Percentiles rank a stretch among this genome's conserved stretches.
Evolutionary conservation across 2,113 vertebrate species (phyloP).

Genomic region (Ophthalmolycus amberensis): DNA sequence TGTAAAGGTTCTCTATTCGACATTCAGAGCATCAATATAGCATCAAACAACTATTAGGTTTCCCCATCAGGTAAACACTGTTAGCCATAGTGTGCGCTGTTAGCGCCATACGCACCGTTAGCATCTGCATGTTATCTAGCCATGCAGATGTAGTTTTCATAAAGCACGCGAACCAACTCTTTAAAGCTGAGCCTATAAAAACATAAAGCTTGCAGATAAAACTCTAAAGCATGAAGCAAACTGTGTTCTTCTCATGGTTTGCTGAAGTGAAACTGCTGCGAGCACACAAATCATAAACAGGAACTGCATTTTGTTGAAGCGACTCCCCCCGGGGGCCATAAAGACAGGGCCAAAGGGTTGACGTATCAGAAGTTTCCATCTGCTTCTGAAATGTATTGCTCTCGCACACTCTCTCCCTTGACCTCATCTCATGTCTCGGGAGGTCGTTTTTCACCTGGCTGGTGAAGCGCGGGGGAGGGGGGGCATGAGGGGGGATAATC

Average conservation of each 20-base stretch:
- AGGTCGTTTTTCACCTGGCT: slow-evolving; percentile 56
- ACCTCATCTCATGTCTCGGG: slow-evolving; percentile 33
- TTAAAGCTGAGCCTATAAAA: neutral
- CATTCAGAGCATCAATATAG: too few relatives aligned
- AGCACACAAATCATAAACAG: slow-evolving; percentile 40
- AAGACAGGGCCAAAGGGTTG: neutral
- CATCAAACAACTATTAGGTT: too few relatives aligned
- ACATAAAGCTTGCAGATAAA: neutral
- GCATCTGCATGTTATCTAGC: neutral
- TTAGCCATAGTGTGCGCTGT: neutral
- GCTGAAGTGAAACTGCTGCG: slow-evolving; percentile 48
- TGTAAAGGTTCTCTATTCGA: too few relatives aligned
- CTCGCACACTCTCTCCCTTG: neutral
- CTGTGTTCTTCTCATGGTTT: neutral
- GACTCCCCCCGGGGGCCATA: neutral
- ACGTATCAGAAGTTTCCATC: neutral
- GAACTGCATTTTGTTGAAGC: slow-evolving; percentile 39
- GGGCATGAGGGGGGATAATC: slow-evolving; percentile 2
- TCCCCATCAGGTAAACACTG: neutral
- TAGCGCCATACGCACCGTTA: neutral
- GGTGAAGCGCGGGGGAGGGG: neutral
- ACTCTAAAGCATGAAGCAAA: slow-evolving; percentile 1
- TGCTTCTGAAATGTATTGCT: neutral
- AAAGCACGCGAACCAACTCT: neutral
- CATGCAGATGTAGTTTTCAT: neutral